A percentile compares a stretch with the other conserved stretches of the same genome.
phyloP scores from a whole-genome alignment of 2,888 invertebrate species.

The Falcaria lacertinaria region DNA sequence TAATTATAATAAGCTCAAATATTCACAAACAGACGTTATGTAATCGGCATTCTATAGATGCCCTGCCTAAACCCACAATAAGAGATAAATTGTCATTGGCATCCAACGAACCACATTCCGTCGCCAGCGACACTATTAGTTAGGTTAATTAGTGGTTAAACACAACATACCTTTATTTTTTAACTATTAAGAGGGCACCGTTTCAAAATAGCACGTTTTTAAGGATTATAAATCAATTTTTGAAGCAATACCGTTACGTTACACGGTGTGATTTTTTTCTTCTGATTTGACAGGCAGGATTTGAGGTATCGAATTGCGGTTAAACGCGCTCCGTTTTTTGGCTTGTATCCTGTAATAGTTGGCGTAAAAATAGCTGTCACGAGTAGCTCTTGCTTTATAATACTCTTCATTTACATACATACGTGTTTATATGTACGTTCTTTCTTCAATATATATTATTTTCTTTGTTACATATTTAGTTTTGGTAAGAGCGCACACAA shows the following conservation, averaged over 20 bases:
- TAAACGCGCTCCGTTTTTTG: slow-evolving; percentile 33
- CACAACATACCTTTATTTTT: slow-evolving; percentile 35
- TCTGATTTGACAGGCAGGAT: slow-evolving; percentile 63
- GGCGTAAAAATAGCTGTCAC: not conserved
- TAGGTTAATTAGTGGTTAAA: slow-evolving; percentile 66
- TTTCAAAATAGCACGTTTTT: slow-evolving; percentile 37
- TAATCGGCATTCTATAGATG: not conserved
- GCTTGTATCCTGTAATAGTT: slow-evolving; percentile 38
- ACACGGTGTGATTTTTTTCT: slow-evolving; percentile 52
- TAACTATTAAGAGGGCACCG: slow-evolving; percentile 28
- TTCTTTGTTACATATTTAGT: too few relatives aligned
- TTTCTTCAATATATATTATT: too few relatives aligned
- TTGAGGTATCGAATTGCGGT: slow-evolving; percentile 53
- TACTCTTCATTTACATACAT: not conserved
- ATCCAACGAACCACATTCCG: slow-evolving; percentile 46
- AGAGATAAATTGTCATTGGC: slow-evolving; percentile 35
- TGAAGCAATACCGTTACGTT: slow-evolving; percentile 64
- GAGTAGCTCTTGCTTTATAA: too few relatives aligned
- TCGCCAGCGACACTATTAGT: slow-evolving; percentile 44
- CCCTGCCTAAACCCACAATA: slow-evolving; percentile 15
- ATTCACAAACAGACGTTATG: slow-evolving; percentile 8
- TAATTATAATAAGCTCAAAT: too few relatives aligned
- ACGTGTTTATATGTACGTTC: not conserved
- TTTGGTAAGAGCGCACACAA: too few relatives aligned
- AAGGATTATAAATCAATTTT: slow-evolving; percentile 66